A percentile compares a stretch with the other conserved stretches of the same genome.
phyloP scores from a whole-genome alignment of 2,888 invertebrate genomes.

The Spodoptera exigua region DNA sequence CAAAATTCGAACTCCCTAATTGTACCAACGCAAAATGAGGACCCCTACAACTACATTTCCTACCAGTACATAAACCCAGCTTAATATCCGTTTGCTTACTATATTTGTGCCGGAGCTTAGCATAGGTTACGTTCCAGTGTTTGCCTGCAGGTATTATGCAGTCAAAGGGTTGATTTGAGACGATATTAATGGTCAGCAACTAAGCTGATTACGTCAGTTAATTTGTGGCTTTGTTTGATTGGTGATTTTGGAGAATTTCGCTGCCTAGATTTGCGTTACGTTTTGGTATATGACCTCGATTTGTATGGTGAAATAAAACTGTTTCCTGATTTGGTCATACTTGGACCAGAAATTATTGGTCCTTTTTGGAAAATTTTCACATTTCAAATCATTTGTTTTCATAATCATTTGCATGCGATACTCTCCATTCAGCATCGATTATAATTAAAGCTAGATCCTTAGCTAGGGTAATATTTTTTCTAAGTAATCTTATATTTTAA shows the following conservation, averaged over 20 bases:
- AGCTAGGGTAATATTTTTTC: too few species aligned
- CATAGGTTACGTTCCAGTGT: constrained; percentile 71
- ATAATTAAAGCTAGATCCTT: too few species aligned
- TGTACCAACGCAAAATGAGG: constrained; percentile 8
- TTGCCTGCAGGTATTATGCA: constrained; percentile 69
- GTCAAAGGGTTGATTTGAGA: constrained; percentile 78
- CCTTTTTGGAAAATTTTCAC: too few species aligned
- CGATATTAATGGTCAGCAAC: constrained; percentile 54
- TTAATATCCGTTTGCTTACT: constrained; percentile 82
- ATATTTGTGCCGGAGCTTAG: constrained; percentile 83
- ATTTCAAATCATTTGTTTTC: too few species aligned
- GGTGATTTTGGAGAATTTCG: constrained; percentile 18
- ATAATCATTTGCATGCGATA: too few species aligned
- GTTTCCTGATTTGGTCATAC: too few species aligned
- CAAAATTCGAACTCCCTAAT: constrained; percentile 8
- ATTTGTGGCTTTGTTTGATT: constrained; percentile 67
- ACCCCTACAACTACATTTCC: constrained; percentile 32
- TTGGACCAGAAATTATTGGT: too few species aligned
- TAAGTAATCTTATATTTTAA: too few species aligned
- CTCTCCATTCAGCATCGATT: too few species aligned
- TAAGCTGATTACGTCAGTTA: constrained; percentile 77
- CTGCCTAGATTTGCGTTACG: neutral
- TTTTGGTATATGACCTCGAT: too few species aligned
- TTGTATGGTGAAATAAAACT: neutral
- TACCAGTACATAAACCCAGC: constrained; percentile 74